Percentiles rank a stretch among this genome's conserved stretches.
These are phyloP conservation scores for Urechis unicinctus DNA, from an alignment of 2,888 invertebrate species.

Conservation along the genomic window DNA sequence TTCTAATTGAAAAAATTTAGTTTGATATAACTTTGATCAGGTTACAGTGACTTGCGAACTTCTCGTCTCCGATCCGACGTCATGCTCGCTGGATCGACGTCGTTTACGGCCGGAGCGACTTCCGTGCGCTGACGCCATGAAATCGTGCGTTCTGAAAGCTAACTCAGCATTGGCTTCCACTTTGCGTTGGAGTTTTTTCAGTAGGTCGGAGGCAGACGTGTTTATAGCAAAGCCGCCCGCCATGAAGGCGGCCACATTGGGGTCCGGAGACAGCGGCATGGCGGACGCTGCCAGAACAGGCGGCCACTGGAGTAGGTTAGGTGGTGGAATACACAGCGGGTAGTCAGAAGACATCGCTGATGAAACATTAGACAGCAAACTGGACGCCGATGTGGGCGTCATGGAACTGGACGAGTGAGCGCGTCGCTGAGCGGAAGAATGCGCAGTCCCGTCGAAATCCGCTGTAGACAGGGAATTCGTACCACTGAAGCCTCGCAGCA, in stretches of 20 bases:
- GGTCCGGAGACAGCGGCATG: slow-evolving; percentile 19
- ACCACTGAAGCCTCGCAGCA: too few species aligned
- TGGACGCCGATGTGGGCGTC: neutral
- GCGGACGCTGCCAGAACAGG: slow-evolving; percentile 3
- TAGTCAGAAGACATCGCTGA: neutral
- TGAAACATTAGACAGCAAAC: slow-evolving; percentile 1
- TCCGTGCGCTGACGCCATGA: too few species aligned
- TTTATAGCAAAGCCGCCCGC: slow-evolving; percentile 34
- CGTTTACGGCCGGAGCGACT: too few species aligned
- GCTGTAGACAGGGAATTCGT: slow-evolving; percentile 1
- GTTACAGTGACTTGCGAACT: too few species aligned
- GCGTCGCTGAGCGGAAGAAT: neutral
- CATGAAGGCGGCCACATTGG: slow-evolving; percentile 21
- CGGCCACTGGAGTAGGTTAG: slow-evolving; percentile 12
- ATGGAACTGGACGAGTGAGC: neutral
- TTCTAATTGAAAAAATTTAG: too few species aligned
- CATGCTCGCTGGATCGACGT: too few species aligned
- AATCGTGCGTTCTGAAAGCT: neutral
- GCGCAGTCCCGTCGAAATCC: neutral
- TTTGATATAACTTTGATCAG: too few species aligned
- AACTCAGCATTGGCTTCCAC: slow-evolving; percentile 27
- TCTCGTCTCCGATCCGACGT: too few species aligned
- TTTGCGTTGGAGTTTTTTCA: slow-evolving; percentile 46
- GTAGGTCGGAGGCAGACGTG: slow-evolving; percentile 47
- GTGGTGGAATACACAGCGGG: slow-evolving; percentile 1